These are phyloP conservation scores for Petrocephalus schoutedeni DNA, from an alignment of 2,797 vertebrate species.

Conservation along the genomic window DNA sequence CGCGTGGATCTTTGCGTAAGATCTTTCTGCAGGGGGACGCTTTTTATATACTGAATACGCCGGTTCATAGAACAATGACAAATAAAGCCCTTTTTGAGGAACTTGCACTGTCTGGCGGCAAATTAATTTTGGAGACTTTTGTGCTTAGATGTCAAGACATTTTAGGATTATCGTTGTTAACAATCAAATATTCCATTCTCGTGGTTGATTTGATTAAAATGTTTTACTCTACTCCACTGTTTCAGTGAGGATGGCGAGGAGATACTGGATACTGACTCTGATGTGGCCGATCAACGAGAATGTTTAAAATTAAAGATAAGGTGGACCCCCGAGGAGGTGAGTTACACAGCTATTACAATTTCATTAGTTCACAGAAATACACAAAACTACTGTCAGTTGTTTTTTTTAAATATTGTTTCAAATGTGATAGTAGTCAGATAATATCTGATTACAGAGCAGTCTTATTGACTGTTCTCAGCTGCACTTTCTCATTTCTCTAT, in stretches of 20 bases:
- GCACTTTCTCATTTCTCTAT: neutral
- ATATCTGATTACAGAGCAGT: neutral
- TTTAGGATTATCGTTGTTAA: neutral
- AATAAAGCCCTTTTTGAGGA: neutral
- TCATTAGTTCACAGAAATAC: neutral
- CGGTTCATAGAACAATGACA: neutral
- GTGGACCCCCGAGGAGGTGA: conserved; percentile 84
- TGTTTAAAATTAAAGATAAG: conserved; percentile 61
- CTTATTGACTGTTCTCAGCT: neutral
- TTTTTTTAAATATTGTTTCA: neutral
- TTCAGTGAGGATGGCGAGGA: conserved; percentile 66
- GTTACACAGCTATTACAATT: conserved; percentile 24
- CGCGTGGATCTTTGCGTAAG: neutral
- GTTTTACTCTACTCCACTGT: conserved; percentile 34
- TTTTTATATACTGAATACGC: neutral
- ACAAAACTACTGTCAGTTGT: too few relatives aligned
- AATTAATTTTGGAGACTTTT: neutral
- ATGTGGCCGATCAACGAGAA: conserved; percentile 66
- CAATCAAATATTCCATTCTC: neutral
- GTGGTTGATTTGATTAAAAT: neutral
- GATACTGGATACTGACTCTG: conserved; percentile 64
- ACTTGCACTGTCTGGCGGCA: neutral
- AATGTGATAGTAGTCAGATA: neutral
- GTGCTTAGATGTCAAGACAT: neutral
- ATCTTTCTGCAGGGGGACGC: neutral